phyloP scores from a whole-genome alignment of 2,888 invertebrate genomes.

The Sinhomidia bicolor region DNA sequence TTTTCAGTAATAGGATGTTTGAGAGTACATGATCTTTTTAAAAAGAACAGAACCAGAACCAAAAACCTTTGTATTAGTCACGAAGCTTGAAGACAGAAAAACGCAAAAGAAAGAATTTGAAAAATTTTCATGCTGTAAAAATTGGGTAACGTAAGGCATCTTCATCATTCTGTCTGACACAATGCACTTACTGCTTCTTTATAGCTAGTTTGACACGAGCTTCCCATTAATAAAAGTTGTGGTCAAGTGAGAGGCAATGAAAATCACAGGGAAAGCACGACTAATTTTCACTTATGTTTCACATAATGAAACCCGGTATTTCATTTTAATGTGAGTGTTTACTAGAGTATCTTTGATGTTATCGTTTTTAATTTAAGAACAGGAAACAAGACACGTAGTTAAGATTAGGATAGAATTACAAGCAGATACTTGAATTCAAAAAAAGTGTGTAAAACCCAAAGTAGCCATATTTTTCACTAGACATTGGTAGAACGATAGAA shows the following conservation, averaged over 20 bases:
- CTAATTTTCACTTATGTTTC: neutral
- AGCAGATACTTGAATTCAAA: neutral
- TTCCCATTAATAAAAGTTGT: slow-evolving; percentile 22
- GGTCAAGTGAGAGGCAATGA: neutral
- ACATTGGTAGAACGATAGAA: too few species aligned
- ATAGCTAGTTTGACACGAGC: slow-evolving; percentile 36
- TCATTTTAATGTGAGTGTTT: neutral
- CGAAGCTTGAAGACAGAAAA: neutral
- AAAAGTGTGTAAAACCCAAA: too few species aligned
- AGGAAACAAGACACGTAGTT: neutral
- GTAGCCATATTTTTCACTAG: too few species aligned
- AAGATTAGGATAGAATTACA: neutral
- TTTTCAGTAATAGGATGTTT: neutral
- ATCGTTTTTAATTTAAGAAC: neutral
- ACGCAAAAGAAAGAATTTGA: too few species aligned
- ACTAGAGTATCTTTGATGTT: neutral
- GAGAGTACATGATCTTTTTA: neutral
- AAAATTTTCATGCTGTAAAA: too few species aligned
- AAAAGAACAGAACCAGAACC: too few species aligned
- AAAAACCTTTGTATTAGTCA: neutral
- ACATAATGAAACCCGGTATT: neutral
- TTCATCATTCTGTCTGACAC: neutral
- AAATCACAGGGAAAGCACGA: neutral
- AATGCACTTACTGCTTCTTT: slow-evolving; percentile 25
- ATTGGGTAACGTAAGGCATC: too few species aligned